Evolutionary conservation across 2,113 vertebrate species (phyloP), one percentile per base, ranked within the genome.

Genomic region (Thamnaconus septentrionalis): DNA sequence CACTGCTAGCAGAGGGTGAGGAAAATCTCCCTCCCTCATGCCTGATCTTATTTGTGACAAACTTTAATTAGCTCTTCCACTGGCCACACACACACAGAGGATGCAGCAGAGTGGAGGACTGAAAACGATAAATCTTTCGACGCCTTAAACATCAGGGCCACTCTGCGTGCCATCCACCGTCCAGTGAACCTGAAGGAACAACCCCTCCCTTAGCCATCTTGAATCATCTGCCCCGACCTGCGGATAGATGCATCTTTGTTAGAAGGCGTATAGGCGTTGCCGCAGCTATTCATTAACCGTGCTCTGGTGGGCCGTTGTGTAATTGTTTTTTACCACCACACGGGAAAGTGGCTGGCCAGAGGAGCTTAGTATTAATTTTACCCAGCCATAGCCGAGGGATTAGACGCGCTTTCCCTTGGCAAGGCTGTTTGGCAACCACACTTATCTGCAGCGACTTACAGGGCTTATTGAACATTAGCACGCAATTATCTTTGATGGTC

Each of bases 401-500:
- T 82, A 83, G 75, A 79, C 74, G 82, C 76, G 78, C 75, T 77
- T 78, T 87, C 76, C 79, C 75, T 50, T 85, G 82, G 83, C 82
- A 82, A 66, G 12, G 68, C 78, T 78, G 80, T 82, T 85, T 85
- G 83, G 84, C 82, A 82, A 81, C 73, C 73, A 75, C 76, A 83
- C 80, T 86, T 83, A 83, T 88, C 79, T 83, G 65, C 72, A 74
- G 75, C 65, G 67, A 86, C 82, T 83, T 85, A 87, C 84, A 87
- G 83, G 85, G 84, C 82, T 87, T 88, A 84, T 79, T 87, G 83
- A 87, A 88, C 84, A 88, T 89, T 87, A 89, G 80, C 86, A 85
- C 86, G 82, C 82, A 85, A 89, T 87, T 90, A 88, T 88, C 80
- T 87, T 84, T 85, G 82, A 87, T 86, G 79, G 80, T 79, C 60